phyloP scores from a whole-genome alignment of 2,113 vertebrate species.

The Natator depressus region DNA sequence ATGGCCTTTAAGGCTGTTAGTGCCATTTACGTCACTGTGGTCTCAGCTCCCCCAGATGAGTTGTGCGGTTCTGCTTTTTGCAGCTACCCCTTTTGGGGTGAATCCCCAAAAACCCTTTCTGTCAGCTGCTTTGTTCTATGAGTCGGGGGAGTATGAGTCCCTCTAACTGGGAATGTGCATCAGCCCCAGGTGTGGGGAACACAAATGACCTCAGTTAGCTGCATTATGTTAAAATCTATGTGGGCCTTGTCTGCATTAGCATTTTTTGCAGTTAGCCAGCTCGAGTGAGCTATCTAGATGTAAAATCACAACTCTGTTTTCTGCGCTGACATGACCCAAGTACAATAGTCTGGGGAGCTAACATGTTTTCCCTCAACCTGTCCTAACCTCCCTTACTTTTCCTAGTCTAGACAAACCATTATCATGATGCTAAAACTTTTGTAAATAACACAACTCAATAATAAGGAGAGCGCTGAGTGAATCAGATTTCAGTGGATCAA shows the following conservation, averaged over 20 bases:
- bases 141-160: neutral
- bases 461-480: no score
- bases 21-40: neutral
- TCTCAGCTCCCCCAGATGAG: neutral
- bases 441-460: neutral
- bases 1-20: neutral
- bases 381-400: neutral
- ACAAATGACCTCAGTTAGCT: neutral
- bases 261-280: neutral
- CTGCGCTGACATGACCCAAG: neutral
- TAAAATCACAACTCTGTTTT: neutral
- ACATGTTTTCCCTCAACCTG: neutral
- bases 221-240: neutral
- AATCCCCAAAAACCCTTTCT: neutral
- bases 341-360: neutral
- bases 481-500: no score
- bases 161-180: neutral
- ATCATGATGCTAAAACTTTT: neutral
- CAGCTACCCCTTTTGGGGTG: neutral
- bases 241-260: neutral
- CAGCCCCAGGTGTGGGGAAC: neutral
- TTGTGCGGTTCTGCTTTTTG: neutral
- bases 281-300: neutral
- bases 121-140: neutral
- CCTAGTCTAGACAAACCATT: neutral